Conservation (phyloP, 2,888 invertebrate genomes). For the Serripes groenlandicus region DNA sequence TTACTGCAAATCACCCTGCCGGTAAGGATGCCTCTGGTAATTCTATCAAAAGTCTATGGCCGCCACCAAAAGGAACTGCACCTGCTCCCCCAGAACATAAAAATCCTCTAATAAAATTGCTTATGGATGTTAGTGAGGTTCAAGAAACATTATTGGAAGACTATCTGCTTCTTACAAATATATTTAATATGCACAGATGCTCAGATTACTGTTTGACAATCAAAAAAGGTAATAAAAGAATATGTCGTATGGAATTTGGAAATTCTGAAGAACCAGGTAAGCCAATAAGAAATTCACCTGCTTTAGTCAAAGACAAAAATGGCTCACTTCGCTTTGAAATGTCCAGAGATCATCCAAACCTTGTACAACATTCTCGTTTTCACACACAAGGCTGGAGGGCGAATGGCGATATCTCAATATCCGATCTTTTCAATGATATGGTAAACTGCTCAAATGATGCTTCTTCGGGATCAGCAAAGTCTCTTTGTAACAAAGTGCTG, state of each 20-base stretch:
- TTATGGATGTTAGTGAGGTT: conserved; percentile 65
- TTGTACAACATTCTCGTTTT: conserved; percentile 69
- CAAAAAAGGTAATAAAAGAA: conserved; percentile 11
- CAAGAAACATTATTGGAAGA: conserved; percentile 66
- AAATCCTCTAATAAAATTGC: conserved; percentile 67
- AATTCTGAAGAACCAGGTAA: conserved; percentile 25
- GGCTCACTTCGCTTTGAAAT: conserved; percentile 67
- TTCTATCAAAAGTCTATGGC: conserved; percentile 68
- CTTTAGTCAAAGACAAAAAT: conserved; percentile 66
- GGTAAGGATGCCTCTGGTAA: conserved; percentile 51
- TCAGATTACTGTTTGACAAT: conserved; percentile 52
- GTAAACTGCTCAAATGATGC: conserved; percentile 33
- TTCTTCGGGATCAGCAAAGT: conserved; percentile 25
- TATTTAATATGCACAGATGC: conserved; percentile 65
- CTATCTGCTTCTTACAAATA: conserved; percentile 49
- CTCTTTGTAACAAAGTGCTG: conserved; percentile 50
- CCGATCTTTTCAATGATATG: conserved; percentile 55
- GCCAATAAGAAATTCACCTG: conserved; percentile 29
- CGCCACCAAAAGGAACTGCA: conserved; percentile 70
- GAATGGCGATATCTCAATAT: conserved; percentile 72
- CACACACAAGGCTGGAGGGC: conserved; percentile 72
- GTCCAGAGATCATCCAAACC: conserved; percentile 67
- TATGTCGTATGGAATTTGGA: conserved; percentile 70
- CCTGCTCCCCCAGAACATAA: conserved; percentile 63
- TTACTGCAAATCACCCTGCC: conserved; percentile 64